Evolutionary conservation across 2,113 vertebrate species (phyloP).

Genomic region (Esox niger): DNA sequence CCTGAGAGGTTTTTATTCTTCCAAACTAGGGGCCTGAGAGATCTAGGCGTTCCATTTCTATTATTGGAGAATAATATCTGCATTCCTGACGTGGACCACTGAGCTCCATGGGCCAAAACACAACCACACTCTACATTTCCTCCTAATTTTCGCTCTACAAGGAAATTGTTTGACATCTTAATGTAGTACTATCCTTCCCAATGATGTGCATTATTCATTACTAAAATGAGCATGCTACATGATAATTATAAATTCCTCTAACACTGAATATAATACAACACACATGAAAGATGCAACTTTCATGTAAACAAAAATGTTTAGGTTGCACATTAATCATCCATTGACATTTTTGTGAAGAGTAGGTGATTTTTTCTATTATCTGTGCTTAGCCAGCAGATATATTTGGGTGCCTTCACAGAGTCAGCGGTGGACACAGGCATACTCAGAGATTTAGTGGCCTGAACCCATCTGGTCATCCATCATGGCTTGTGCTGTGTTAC

Average conservation of each 20-base stretch:
- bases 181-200: background rate
- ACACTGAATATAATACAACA: background rate
- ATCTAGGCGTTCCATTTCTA: slow-evolving; percentile 33
- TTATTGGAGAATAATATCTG: slow-evolving; percentile 17
- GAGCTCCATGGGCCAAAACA: background rate
- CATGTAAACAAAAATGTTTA: too few species aligned
- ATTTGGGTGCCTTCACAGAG: slow-evolving; percentile 56
- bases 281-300: background rate
- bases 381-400: slow-evolving; percentile 58
- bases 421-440: slow-evolving; percentile 39
- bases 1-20: slow-evolving; percentile 33
- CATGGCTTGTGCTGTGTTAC: slow-evolving; percentile 53
- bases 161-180: background rate
- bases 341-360: background rate
- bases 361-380: slow-evolving; percentile 30
- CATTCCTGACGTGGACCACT: slow-evolving; percentile 12
- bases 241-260: too few species aligned
- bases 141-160: slow-evolving; percentile 2
- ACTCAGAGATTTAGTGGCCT: slow-evolving; percentile 50
- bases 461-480: slow-evolving; percentile 58
- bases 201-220: background rate
- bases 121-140: background rate
- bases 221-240: background rate
- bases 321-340: slow-evolving; percentile 37
- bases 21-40: slow-evolving; percentile 50